These are phyloP conservation scores for Leptinotarsa haldemani DNA, from an alignment of 2,888 invertebrate genomes.

Conservation along the genomic window DNA sequence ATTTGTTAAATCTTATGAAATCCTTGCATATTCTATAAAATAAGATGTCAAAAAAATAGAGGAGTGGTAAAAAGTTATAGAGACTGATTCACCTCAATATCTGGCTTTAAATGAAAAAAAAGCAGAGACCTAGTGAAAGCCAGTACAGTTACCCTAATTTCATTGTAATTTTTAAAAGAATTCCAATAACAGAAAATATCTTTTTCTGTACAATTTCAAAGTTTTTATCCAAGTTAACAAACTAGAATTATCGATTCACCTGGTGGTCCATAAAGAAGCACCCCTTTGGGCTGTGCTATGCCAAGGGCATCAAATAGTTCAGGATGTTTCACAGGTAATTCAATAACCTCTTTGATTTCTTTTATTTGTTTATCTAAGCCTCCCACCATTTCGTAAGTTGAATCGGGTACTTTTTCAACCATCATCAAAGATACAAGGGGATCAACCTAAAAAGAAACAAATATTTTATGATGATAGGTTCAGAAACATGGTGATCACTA, in stretches of 20 bases:
- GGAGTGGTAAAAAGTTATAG: no score
- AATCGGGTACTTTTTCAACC: constrained; percentile 99
- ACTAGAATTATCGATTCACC: constrained; percentile 61
- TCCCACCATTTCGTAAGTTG: constrained; percentile 99
- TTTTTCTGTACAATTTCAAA: constrained; percentile 1
- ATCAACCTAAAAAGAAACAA: constrained; percentile 76
- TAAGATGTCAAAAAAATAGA: no score
- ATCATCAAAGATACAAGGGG: constrained; percentile 99
- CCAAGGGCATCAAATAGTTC: constrained; percentile 99
- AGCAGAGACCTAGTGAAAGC: no score
- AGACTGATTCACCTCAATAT: no score
- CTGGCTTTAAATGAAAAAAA: no score
- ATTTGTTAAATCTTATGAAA: no score
- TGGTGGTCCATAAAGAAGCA: constrained; percentile 97
- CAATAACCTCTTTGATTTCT: constrained; percentile 99
- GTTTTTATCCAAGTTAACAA: no score
- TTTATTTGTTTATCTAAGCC: constrained; percentile 99
- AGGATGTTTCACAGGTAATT: constrained; percentile 98
- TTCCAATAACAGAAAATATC: not conserved
- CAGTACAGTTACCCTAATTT: no score
- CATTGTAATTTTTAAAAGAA: not conserved
- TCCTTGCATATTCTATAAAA: no score
- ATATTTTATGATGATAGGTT: constrained; percentile 1
- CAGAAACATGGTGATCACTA: not conserved
- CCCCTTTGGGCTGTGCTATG: constrained; percentile 96